Evolutionary conservation across 1,140 invertebrate species (phyloP), one percentile per base, ranked within the genome.

Genomic region (Drosophila willistoni): DNA sequence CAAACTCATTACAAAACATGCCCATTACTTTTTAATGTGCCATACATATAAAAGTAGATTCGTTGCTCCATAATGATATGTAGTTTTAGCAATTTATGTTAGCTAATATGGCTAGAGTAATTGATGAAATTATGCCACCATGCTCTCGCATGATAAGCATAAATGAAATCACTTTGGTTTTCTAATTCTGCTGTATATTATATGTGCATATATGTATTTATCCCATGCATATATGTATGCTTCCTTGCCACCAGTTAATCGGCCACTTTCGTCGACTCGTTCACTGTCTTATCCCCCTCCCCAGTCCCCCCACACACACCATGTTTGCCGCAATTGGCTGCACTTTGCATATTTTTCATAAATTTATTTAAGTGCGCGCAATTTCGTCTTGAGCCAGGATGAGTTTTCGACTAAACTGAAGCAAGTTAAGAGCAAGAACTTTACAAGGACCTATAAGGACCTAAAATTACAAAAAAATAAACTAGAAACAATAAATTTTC

Each of bases 291-390:
- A 19, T 17, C 14, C 44, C 14, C 44, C 14, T 7, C 2, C n/a
- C 19, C 17, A 22, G 10, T 12, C 44, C 1, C 17, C 10, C 9
- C 10, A 44, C 6, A 44, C 6, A 14, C n/a, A 12, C 44, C 44
- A 22, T 51, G 44, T 22, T 22, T n/a, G 13, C 9, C 44, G 44
- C 44, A 64, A 77, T 77, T 68, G 73, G 70, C 44, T 68, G 70
- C 71, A 73, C 60, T 73, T 64, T 56, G 56, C 44, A 59, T 29
- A 66, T 64, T 66, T 74, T 76, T 72, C 66, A 77, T 73, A 77
- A 73, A 77, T 69, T 77, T 68, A 33, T 29, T 68, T 60, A 54
- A 71, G 68, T 71, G 73, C 19, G 62, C 68, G 36, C 63, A 34
- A 60, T 72, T 68, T 47, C 63, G 44, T 12, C 62, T 71, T 56